Evolutionary conservation across 2,888 invertebrate genomes (phyloP).

Genomic region (Lomographa bimaculata): DNA sequence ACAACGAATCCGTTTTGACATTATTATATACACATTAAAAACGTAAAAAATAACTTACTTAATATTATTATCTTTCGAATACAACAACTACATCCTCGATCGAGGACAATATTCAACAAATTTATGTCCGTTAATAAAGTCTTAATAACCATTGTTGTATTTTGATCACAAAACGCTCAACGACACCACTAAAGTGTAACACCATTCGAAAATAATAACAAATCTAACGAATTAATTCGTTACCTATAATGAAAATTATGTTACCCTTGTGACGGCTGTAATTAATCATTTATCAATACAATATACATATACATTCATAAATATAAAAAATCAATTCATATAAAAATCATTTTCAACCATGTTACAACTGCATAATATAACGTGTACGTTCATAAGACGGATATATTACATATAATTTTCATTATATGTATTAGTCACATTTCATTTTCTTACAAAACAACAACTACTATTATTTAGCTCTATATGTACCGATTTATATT

Average conservation of each 20-base stretch:
- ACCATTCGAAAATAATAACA: slow-evolving; percentile 62
- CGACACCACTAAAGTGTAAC: slow-evolving; percentile 74
- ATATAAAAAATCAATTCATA: slow-evolving; percentile 77
- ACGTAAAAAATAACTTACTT: slow-evolving; percentile 84
- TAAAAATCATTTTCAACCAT: slow-evolving; percentile 78
- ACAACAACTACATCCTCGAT: slow-evolving; percentile 80
- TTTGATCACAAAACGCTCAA: slow-evolving; percentile 83
- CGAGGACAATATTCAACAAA: slow-evolving; percentile 81
- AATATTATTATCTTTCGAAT: slow-evolving; percentile 83
- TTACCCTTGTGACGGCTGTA: slow-evolving; percentile 34
- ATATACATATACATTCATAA: slow-evolving; percentile 70
- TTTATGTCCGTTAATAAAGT: slow-evolving; percentile 80
- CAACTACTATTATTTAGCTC: slow-evolving; percentile 76
- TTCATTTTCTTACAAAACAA: slow-evolving; percentile 80
- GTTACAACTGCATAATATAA: slow-evolving; percentile 66
- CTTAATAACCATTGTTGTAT: slow-evolving; percentile 75
- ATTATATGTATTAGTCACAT: slow-evolving; percentile 76
- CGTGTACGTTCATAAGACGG: slow-evolving; percentile 75
- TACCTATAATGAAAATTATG: slow-evolving; percentile 54
- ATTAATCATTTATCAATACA: slow-evolving; percentile 51
- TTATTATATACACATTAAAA: slow-evolving; percentile 79
- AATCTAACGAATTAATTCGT: slow-evolving; percentile 62
- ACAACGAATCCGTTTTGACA: slow-evolving; percentile 75
- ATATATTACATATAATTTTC: slow-evolving; percentile 77
- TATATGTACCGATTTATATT: slow-evolving; percentile 57